Evolutionary conservation across 2,888 invertebrate species (phyloP).

Genomic region (Drosophila prostipennis): DNA sequence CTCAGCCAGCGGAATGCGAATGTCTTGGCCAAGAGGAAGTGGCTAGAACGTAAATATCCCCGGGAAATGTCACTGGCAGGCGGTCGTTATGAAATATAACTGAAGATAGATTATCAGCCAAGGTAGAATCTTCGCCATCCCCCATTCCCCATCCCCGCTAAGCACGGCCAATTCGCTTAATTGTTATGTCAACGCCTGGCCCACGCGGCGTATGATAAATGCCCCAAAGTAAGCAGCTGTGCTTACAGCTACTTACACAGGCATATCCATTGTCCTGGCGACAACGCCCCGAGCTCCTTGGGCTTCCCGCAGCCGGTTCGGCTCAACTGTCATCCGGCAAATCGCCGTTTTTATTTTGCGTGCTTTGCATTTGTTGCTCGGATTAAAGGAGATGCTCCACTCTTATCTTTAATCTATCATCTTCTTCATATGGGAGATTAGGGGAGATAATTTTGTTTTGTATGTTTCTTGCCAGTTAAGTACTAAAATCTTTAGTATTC

Average conservation of each 20-base stretch:
- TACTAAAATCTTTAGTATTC: too few species aligned
- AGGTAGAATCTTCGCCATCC: conserved; percentile 7
- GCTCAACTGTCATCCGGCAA: conserved; percentile 62
- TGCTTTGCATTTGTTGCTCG: conserved; percentile 51
- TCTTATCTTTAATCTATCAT: not conserved
- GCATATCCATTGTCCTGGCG: conserved; percentile 26
- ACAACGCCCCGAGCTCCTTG: conserved; percentile 20
- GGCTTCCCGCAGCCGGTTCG: conserved; percentile 17
- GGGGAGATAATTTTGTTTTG: not conserved
- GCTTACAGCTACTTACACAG: conserved; percentile 44
- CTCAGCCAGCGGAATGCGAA: conserved; percentile 30
- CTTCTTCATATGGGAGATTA: not conserved
- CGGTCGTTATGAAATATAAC: conserved; percentile 43
- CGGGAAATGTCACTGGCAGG: conserved; percentile 32
- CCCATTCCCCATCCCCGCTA: not conserved
- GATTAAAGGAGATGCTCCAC: not conserved
- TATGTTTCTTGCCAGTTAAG: too few species aligned
- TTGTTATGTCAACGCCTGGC: conserved; percentile 59
- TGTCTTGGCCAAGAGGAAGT: conserved; percentile 18
- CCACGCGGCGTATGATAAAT: conserved; percentile 52
- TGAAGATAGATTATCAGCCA: conserved; percentile 38
- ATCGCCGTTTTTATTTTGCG: conserved; percentile 24
- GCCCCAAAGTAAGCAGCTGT: conserved; percentile 40
- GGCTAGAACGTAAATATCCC: conserved; percentile 39
- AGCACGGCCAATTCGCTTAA: conserved; percentile 54